Evolutionary conservation across 2,113 vertebrate genomes (phyloP).

Genomic region (Cynoglossus semilaevis): DNA sequence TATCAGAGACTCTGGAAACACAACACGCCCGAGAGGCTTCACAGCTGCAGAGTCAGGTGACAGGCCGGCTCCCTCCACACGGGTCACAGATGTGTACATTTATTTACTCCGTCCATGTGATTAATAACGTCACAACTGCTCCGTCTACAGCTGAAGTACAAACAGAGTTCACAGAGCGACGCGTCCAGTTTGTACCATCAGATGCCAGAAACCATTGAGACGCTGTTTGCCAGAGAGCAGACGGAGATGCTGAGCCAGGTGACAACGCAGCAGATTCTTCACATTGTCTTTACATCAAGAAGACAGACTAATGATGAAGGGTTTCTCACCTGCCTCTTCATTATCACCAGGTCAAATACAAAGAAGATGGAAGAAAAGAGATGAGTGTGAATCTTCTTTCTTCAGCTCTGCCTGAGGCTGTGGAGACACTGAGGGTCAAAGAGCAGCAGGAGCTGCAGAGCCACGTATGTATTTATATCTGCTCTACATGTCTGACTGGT

Average conservation of each 20-base stretch:
- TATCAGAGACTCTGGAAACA: conserved; percentile 53
- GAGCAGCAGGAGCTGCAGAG: conserved; percentile 64
- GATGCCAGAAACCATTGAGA: conserved; percentile 58
- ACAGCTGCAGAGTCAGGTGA: conserved; percentile 73
- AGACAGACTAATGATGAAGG: no score
- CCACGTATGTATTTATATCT: conserved; percentile 31
- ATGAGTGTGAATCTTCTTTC: conserved; percentile 74
- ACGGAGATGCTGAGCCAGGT: conserved; percentile 53
- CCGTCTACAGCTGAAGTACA: conserved; percentile 46
- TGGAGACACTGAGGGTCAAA: conserved; percentile 82
- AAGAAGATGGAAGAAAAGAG: conserved; percentile 78
- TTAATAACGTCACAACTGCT: not conserved
- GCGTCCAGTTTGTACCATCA: conserved; percentile 44
- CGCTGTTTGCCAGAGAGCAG: conserved; percentile 37
- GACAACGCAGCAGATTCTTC: no score
- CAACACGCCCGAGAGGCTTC: conserved; percentile 49
- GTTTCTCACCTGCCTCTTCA: not conserved
- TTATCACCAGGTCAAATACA: conserved; percentile 78
- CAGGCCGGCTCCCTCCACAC: no score
- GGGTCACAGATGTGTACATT: no score
- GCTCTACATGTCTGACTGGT: no score
- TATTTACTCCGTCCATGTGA: no score
- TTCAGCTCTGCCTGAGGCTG: conserved; percentile 82
- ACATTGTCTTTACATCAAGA: no score
- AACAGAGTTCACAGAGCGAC: conserved; percentile 5